phyloP scores from a whole-genome alignment of 2,888 invertebrate species.

The Saturnia pavonia region DNA sequence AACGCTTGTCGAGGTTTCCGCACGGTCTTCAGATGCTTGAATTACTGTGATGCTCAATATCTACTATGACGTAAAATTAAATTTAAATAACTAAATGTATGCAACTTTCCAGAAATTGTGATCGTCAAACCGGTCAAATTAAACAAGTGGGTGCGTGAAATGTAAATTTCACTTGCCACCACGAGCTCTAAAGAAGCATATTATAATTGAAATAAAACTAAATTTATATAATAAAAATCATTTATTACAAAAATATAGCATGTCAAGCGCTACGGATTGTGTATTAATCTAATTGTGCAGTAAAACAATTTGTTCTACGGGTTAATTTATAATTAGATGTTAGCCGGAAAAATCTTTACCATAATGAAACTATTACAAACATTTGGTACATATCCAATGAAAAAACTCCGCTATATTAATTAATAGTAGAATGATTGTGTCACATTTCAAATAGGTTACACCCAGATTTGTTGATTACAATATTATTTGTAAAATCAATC shows the following conservation, averaged over 20 bases:
- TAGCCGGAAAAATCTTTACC: neutral
- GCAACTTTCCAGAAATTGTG: no score
- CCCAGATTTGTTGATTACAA: neutral
- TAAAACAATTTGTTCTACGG: neutral
- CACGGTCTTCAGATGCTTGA: no score
- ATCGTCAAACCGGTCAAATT: no score
- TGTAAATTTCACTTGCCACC: no score
- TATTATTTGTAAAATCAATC: neutral
- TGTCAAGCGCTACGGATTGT: neutral
- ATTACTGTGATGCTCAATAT: no score
- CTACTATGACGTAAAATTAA: no score
- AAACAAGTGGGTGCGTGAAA: no score
- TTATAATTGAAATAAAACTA: neutral
- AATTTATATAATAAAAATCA: slow-evolving; percentile 22
- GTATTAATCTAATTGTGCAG: neutral
- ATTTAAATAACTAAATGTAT: no score
- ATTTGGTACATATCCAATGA: neutral
- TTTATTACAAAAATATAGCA: slow-evolving; percentile 70
- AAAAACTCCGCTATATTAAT: neutral
- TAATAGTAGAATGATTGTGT: neutral
- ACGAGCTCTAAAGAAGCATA: neutral
- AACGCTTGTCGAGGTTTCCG: no score
- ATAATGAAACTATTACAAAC: neutral
- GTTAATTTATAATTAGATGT: neutral
- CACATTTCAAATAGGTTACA: neutral